Percentiles rank a stretch among this genome's conserved stretches.
Conservation (phyloP, 2,113 vertebrate species). For the Pyxicephalus adspersus region DNA sequence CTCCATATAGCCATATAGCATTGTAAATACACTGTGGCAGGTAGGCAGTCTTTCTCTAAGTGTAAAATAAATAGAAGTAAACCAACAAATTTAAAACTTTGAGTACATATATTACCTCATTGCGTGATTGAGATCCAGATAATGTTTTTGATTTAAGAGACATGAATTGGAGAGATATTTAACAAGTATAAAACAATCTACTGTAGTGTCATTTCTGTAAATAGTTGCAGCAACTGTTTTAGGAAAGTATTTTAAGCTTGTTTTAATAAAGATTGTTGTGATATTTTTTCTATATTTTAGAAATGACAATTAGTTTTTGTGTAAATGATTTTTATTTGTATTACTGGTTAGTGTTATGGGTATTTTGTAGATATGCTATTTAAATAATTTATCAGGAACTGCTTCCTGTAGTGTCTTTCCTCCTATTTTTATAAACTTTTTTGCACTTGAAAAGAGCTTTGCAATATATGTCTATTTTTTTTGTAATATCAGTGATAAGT, state of each 20-base stretch:
- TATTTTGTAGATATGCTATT: conserved; percentile 96
- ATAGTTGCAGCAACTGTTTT: conserved; percentile 70
- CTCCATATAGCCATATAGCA: conserved; percentile 21
- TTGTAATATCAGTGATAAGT: conserved; percentile 47
- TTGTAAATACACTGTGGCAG: conserved; percentile 36
- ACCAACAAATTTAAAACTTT: conserved; percentile 81
- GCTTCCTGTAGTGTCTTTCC: conserved; percentile 88
- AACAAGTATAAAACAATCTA: conserved; percentile 81
- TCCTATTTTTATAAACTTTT: conserved; percentile 98
- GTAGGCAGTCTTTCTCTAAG: conserved; percentile 35
- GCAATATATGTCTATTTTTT: conserved; percentile 39
- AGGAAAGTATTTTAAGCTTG: conserved; percentile 72
- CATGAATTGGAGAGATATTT: conserved; percentile 76
- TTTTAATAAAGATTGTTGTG: conserved; percentile 69
- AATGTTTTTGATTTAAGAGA: conserved; percentile 79
- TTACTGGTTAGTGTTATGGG: conserved; percentile 51
- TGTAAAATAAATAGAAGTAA: conserved; percentile 58
- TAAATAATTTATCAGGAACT: conserved; percentile 99
- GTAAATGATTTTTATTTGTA: conserved; percentile 51
- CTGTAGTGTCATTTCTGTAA: conserved; percentile 90
- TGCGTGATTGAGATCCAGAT: conserved; percentile 84
- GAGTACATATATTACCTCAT: conserved; percentile 99
- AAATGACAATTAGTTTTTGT: conserved; percentile 78
- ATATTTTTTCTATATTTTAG: conserved; percentile 74
- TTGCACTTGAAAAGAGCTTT: conserved; percentile 84